Evolutionary conservation across 2,888 invertebrate genomes (phyloP).

Genomic region (Protonemura montana): DNA sequence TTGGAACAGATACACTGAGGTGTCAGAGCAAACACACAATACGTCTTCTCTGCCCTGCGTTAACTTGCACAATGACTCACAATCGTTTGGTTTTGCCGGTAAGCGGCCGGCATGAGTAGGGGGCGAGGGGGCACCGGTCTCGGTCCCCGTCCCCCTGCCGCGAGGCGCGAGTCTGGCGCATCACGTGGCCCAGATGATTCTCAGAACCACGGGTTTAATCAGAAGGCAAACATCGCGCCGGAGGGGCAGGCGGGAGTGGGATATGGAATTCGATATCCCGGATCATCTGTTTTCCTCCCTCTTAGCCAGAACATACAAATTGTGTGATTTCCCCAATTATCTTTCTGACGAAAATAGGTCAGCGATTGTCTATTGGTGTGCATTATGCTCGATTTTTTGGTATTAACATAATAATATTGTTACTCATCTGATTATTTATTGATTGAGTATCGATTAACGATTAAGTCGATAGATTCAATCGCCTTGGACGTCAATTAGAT

Average conservation of each 20-base stretch:
- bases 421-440: not conserved
- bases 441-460: not conserved
- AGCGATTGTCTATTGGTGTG: not conserved
- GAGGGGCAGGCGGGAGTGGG: not conserved
- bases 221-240: not conserved
- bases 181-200: not conserved
- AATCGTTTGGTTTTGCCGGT: not conserved
- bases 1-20: not conserved
- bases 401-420: not conserved
- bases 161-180: not conserved
- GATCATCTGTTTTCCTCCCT: not conserved
- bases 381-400: not conserved
- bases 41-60: not conserved
- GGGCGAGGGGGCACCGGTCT: not conserved
- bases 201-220: not conserved
- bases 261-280: not conserved
- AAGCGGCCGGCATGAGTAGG: not conserved
- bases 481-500: not conserved
- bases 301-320: not conserved
- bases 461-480: not conserved
- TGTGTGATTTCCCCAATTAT: not conserved
- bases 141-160: not conserved
- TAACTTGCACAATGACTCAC: slow-evolving; percentile 38
- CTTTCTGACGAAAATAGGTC: not conserved
- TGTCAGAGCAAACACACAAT: not conserved